Conservation (phyloP, 2,888 invertebrate species). For the Pyrrhia umbra region DNA sequence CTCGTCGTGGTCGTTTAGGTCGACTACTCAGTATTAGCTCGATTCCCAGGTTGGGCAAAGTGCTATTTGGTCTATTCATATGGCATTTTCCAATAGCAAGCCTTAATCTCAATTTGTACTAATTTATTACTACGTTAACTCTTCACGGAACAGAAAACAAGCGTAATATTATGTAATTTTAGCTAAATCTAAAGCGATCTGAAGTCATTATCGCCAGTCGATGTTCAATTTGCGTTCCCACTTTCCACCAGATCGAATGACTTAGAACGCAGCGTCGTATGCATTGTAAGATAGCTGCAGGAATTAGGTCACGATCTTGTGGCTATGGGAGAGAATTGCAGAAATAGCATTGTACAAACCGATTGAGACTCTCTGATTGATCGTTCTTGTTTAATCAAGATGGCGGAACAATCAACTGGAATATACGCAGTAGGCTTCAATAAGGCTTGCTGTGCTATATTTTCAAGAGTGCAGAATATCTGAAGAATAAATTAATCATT, state of each 20-base stretch:
- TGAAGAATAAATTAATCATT: too few relatives aligned
- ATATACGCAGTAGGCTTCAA: neutral
- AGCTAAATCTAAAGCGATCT: neutral
- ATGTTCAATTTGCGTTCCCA: constrained; percentile 5
- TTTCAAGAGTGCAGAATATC: too few relatives aligned
- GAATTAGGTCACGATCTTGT: constrained; percentile 43
- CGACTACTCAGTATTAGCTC: too few relatives aligned
- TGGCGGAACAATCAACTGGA: constrained; percentile 2
- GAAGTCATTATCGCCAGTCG: neutral
- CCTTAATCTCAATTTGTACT: too few relatives aligned
- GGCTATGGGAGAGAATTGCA: constrained; percentile 28
- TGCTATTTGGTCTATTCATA: too few relatives aligned
- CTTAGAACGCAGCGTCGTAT: constrained; percentile 21
- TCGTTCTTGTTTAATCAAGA: constrained; percentile 22
- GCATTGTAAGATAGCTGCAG: constrained; percentile 26
- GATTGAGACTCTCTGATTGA: constrained; percentile 30
- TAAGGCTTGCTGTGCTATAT: too few relatives aligned
- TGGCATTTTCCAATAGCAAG: too few relatives aligned
- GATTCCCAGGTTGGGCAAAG: too few relatives aligned
- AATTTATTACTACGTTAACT: too few relatives aligned
- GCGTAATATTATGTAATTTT: too few relatives aligned
- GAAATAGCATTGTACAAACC: constrained; percentile 9
- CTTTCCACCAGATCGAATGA: constrained; percentile 9
- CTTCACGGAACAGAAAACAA: too few relatives aligned
- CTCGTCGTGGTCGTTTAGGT: too few relatives aligned